Conservation (phyloP, 2,888 invertebrate genomes). For the Oeneis ivallda region DNA sequence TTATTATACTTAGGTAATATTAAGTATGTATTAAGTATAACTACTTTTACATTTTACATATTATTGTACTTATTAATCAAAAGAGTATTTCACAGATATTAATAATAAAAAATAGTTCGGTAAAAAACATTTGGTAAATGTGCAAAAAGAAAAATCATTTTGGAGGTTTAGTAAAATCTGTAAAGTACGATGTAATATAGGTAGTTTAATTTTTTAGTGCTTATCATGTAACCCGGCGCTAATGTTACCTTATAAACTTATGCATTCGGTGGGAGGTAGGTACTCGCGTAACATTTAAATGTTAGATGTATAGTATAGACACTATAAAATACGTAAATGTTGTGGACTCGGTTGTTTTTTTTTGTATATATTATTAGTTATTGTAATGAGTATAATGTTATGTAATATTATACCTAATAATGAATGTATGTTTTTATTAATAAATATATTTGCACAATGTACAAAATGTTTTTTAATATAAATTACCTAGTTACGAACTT, state of each 20-base stretch:
- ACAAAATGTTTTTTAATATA: neutral
- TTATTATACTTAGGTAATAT: neutral
- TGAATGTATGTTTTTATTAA: constrained; percentile 26
- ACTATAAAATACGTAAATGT: constrained; percentile 26
- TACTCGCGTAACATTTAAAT: constrained; percentile 60
- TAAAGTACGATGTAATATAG: neutral
- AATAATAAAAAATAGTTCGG: neutral
- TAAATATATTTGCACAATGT: constrained; percentile 28
- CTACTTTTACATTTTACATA: neutral
- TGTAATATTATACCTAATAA: constrained; percentile 21
- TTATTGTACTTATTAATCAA: neutral
- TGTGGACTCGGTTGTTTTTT: constrained; percentile 38
- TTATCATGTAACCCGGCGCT: constrained; percentile 62
- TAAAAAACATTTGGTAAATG: too few relatives aligned
- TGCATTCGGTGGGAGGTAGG: constrained; percentile 61
- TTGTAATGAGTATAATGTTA: constrained; percentile 15
- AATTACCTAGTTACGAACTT: neutral
- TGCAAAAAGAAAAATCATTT: neutral
- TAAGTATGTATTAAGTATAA: constrained; percentile 1
- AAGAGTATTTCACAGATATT: neutral
- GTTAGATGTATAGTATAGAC: constrained; percentile 16
- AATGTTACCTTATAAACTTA: constrained; percentile 73
- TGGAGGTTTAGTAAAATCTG: neutral
- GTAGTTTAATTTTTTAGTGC: constrained; percentile 32
- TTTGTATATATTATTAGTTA: constrained; percentile 20